A percentile compares a stretch with the other conserved stretches of the same genome.
phyloP scores from a whole-genome alignment of 2,888 invertebrate species.

The Agrochola litura region DNA sequence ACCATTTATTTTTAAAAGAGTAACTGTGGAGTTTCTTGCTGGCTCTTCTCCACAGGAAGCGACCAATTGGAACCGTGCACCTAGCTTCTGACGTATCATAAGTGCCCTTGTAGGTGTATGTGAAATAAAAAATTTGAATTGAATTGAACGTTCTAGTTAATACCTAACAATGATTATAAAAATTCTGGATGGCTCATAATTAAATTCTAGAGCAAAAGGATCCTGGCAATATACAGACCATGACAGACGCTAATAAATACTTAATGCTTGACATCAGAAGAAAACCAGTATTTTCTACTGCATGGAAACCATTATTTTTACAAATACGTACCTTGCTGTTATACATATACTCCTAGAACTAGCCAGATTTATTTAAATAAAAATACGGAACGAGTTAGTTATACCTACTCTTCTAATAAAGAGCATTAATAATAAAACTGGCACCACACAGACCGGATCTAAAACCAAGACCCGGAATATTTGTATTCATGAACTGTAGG shows the following conservation, averaged over 20 bases:
- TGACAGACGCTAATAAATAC: neutral
- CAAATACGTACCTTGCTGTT: neutral
- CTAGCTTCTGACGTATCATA: too few species aligned
- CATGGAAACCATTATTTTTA: neutral
- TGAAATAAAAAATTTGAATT: too few species aligned
- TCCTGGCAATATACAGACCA: neutral
- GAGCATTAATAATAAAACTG: constrained; percentile 51
- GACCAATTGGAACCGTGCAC: too few species aligned
- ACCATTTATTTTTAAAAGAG: too few species aligned
- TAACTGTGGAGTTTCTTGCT: too few species aligned
- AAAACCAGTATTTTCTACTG: neutral
- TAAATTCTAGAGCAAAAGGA: neutral
- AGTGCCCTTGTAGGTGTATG: too few species aligned
- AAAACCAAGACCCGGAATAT: constrained; percentile 63
- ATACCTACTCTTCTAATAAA: constrained; percentile 15
- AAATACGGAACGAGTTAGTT: neutral
- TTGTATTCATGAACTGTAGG: constrained; percentile 72
- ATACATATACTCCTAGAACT: neutral
- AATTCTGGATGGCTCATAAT: neutral
- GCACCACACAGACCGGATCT: constrained; percentile 31
- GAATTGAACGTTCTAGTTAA: too few species aligned
- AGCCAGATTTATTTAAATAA: neutral
- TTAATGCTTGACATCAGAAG: too few species aligned
- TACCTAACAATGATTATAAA: neutral
- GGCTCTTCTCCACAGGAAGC: too few species aligned